Evolutionary conservation across 2,797 vertebrate genomes (phyloP).

Genomic region (Allobates femoralis): DNA sequence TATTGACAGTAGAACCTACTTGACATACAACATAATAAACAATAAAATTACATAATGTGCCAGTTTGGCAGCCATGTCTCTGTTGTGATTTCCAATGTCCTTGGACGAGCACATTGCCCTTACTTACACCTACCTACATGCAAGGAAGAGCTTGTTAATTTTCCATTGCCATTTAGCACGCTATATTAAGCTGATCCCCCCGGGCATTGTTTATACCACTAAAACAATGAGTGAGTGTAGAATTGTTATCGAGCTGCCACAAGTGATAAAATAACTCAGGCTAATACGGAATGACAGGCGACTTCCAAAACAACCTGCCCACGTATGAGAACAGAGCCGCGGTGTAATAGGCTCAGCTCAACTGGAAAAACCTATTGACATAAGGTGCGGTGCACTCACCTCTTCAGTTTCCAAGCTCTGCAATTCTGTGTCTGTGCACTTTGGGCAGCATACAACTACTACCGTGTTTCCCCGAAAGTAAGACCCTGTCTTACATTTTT

Average conservation of each 20-base stretch:
- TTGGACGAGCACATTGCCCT: conserved; percentile 7
- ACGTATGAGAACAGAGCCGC: neutral
- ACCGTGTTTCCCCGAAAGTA: too few species aligned
- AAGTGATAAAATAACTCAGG: conserved; percentile 12
- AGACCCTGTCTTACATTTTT: too few species aligned
- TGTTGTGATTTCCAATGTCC: neutral
- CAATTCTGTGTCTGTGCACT: neutral
- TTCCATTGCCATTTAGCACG: conserved; percentile 17
- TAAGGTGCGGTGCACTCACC: neutral
- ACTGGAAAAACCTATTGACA: conserved; percentile 21
- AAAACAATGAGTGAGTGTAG: neutral
- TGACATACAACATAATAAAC: neutral
- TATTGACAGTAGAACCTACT: too few species aligned
- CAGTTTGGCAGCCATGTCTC: neutral
- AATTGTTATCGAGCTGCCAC: conserved; percentile 9
- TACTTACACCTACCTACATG: neutral
- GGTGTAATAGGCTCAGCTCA: conserved; percentile 7
- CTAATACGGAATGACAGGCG: conserved; percentile 43
- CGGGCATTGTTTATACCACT: conserved; percentile 23
- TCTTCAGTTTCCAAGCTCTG: neutral
- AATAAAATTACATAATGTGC: neutral
- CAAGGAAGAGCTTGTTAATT: conserved; percentile 12
- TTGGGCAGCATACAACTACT: too few species aligned
- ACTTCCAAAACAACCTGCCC: neutral
- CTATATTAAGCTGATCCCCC: conserved; percentile 11